Percentiles rank a stretch among this genome's conserved stretches.
phyloP scores from a whole-genome alignment of 1,140 invertebrate genomes.

The Scaptomyza montana region DNA sequence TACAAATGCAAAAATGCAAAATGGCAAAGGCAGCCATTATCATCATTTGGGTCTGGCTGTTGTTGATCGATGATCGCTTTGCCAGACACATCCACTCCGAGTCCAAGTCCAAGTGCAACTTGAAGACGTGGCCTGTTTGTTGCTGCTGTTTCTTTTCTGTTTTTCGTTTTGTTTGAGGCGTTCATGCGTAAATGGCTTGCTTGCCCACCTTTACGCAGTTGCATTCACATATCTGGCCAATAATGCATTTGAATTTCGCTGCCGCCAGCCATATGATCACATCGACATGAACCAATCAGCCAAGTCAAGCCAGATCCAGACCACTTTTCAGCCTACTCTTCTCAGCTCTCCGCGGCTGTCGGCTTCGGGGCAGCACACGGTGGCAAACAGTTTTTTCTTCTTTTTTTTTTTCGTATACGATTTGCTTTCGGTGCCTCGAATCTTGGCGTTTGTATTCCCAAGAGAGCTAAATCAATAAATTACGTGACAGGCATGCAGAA shows the following conservation, averaged over 20 bases:
- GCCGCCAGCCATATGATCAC: constrained; percentile 71
- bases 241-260: constrained; percentile 78
- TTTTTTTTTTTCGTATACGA: constrained; percentile 73
- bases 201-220: constrained; percentile 60
- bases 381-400: constrained; percentile 62
- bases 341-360: background rate
- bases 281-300: constrained; percentile 78
- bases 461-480: constrained; percentile 83
- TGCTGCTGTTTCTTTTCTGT: constrained; percentile 5
- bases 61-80: constrained; percentile 40
- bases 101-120: constrained; percentile 21
- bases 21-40: constrained; percentile 79
- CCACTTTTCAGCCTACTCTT: constrained; percentile 40
- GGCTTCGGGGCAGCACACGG: constrained; percentile 55
- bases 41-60: constrained; percentile 29
- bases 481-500: constrained; percentile 83
- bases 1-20: constrained; percentile 83
- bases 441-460: constrained; percentile 76
- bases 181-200: constrained; percentile 73
- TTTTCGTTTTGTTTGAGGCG: constrained; percentile 69
- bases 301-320: constrained; percentile 37
- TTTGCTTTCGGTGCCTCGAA: constrained; percentile 41
- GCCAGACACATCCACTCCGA: constrained; percentile 26
- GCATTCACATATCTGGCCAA: constrained; percentile 76
- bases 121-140: constrained; percentile 21